These are phyloP conservation scores for Hydrozoanthus gracilis DNA, from an alignment of 92 coral and sea anemone genomes.

Conservation along the genomic window DNA sequence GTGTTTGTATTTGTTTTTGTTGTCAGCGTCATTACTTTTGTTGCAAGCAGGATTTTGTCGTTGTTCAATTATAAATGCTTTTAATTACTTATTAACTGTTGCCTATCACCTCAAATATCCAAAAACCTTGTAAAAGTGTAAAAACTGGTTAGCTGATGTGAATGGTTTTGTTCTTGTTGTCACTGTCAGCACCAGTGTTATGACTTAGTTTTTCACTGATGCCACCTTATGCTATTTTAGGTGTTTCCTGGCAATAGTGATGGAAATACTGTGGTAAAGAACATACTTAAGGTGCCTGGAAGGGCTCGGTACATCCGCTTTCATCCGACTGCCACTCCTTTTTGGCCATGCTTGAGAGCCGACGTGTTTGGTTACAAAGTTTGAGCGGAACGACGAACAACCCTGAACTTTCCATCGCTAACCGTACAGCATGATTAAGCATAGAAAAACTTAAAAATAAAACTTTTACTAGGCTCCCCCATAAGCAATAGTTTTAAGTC, in stretches of 20 bases:
- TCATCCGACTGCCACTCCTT: constrained; percentile 6
- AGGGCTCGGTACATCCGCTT: constrained; percentile 38
- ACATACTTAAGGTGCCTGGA: neutral
- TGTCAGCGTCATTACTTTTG: too few species aligned
- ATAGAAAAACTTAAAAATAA: too few species aligned
- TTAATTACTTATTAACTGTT: too few species aligned
- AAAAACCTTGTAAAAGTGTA: too few species aligned
- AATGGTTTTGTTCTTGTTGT: neutral
- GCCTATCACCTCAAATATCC: too few species aligned
- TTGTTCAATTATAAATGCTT: too few species aligned
- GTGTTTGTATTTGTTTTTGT: too few species aligned
- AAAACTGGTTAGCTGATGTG: neutral
- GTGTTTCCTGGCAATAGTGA: constrained; percentile 42
- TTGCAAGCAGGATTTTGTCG: too few species aligned
- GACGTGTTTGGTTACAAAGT: neutral
- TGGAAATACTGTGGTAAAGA: constrained; percentile 18
- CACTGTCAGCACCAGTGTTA: neutral
- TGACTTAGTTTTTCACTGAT: neutral
- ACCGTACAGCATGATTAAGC: too few species aligned
- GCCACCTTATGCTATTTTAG: neutral
- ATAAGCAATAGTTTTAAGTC: too few species aligned
- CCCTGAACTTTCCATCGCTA: too few species aligned
- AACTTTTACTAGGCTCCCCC: too few species aligned
- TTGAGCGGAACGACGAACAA: neutral
- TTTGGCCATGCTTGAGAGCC: constrained; percentile 23